Evolutionary conservation across 1,140 invertebrate species (phyloP).

Genomic region (Helicoverpa armigera): DNA sequence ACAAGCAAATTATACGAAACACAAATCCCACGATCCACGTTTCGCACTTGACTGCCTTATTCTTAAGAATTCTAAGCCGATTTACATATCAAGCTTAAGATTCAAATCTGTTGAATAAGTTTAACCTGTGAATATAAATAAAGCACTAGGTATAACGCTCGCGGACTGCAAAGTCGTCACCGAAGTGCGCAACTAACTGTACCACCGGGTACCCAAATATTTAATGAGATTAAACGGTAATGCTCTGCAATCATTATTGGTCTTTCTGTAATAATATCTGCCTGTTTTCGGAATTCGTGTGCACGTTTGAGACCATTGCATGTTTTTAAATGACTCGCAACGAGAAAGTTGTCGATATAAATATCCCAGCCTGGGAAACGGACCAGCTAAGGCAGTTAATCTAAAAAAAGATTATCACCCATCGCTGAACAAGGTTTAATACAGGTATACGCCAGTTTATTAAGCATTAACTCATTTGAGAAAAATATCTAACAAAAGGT

Average conservation of each 20-base stretch:
- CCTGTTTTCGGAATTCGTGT: conserved; percentile 29
- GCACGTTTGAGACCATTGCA: conserved; percentile 29
- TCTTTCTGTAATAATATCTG: conserved; percentile 36
- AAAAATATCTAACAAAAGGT: conserved; percentile 61
- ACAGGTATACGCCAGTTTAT: background rate
- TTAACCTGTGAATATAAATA: conserved; percentile 64
- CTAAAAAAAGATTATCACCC: conserved; percentile 32
- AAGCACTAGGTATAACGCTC: conserved; percentile 55
- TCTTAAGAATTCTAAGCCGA: conserved; percentile 60
- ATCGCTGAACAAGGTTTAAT: conserved; percentile 9
- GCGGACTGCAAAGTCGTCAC: conserved; percentile 56
- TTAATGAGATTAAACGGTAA: conserved; percentile 56
- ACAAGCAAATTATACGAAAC: conserved; percentile 47
- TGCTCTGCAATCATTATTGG: conserved; percentile 49
- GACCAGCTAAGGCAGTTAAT: conserved; percentile 16
- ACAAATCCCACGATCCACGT: conserved; percentile 45
- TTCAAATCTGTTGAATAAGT: conserved; percentile 63
- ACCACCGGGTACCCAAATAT: conserved; percentile 48
- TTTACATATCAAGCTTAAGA: conserved; percentile 63
- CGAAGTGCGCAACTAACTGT: conserved; percentile 50
- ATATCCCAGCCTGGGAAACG: conserved; percentile 41
- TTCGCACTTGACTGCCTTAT: conserved; percentile 52
- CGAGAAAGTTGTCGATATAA: conserved; percentile 46
- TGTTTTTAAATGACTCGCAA: conserved; percentile 47
- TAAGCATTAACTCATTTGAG: background rate